phyloP scores from a whole-genome alignment of 2,888 invertebrate species.

The Apamea anceps region DNA sequence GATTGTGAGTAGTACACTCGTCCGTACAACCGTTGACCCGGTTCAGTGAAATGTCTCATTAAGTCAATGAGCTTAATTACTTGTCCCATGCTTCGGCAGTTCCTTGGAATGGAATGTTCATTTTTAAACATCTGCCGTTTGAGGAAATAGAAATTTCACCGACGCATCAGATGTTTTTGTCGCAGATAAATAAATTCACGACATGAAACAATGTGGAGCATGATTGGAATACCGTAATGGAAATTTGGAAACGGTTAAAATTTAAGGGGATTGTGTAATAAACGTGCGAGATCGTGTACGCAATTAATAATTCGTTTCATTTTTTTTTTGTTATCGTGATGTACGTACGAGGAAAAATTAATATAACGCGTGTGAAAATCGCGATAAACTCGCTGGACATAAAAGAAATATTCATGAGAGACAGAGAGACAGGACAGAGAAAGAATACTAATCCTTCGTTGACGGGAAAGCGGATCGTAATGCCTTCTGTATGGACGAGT shows the following conservation, averaged over 20 bases:
- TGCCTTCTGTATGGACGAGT: slow-evolving; percentile 33
- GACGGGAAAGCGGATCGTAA: slow-evolving; percentile 54
- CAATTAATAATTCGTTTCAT: not conserved
- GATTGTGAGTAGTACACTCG: slow-evolving; percentile 43
- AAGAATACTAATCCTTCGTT: slow-evolving; percentile 61
- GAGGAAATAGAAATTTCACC: slow-evolving; percentile 28
- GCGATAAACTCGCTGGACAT: slow-evolving; percentile 49
- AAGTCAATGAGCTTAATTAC: slow-evolving; percentile 77
- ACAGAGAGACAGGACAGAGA: slow-evolving; percentile 33
- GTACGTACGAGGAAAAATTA: slow-evolving; percentile 11
- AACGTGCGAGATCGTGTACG: not conserved
- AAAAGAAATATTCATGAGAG: slow-evolving; percentile 62
- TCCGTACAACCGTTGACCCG: slow-evolving; percentile 69
- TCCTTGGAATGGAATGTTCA: slow-evolving; percentile 50
- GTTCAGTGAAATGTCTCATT: slow-evolving; percentile 77
- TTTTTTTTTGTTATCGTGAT: not conserved
- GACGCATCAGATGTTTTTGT: slow-evolving; percentile 1
- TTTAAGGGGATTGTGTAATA: slow-evolving; percentile 9
- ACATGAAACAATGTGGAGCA: slow-evolving; percentile 5
- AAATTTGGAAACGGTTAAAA: slow-evolving; percentile 19
- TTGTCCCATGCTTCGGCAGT: slow-evolving; percentile 66
- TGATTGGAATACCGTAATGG: slow-evolving; percentile 20
- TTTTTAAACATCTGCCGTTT: slow-evolving; percentile 22
- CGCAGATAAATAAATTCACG: slow-evolving; percentile 26
- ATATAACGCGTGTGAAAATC: slow-evolving; percentile 27